Conservation (phyloP, 2,113 vertebrate genomes). For the Aegithalos caudatus region DNA sequence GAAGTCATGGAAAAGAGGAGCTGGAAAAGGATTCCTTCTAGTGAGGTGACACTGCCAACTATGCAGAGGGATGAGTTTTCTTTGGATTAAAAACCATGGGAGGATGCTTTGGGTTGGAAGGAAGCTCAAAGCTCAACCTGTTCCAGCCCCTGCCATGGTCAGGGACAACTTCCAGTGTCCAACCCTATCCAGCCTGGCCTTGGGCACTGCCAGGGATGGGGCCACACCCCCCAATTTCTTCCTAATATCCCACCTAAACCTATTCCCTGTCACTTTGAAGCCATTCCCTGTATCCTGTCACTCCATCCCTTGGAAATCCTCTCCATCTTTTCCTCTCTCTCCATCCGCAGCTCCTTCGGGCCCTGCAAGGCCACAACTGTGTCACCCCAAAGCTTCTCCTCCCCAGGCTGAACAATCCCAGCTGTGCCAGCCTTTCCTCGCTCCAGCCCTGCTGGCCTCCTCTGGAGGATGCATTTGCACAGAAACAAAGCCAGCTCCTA, state of each 20-base stretch:
- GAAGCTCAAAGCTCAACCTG: background rate
- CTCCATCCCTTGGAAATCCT: background rate
- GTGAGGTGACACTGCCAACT: background rate
- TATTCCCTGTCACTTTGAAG: background rate
- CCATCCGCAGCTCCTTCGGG: background rate
- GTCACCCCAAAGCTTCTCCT: background rate
- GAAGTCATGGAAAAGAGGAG: background rate
- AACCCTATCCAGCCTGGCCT: background rate
- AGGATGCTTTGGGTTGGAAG: background rate
- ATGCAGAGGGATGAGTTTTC: background rate
- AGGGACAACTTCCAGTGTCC: background rate
- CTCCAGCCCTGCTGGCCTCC: background rate
- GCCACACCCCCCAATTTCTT: background rate
- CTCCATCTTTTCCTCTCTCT: background rate
- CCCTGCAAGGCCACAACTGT: fast-evolving
- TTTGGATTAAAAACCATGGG: too few relatives aligned
- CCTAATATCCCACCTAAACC: background rate
- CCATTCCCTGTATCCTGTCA: background rate
- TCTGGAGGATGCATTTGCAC: background rate
- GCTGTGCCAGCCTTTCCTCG: background rate
- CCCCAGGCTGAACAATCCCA: background rate
- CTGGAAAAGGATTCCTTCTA: background rate
- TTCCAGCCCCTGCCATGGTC: background rate
- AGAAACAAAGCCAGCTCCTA: background rate
- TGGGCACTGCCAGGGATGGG: background rate